phyloP scores from a whole-genome alignment of 1,140 invertebrate species.

The Drosophila chauvacae region DNA sequence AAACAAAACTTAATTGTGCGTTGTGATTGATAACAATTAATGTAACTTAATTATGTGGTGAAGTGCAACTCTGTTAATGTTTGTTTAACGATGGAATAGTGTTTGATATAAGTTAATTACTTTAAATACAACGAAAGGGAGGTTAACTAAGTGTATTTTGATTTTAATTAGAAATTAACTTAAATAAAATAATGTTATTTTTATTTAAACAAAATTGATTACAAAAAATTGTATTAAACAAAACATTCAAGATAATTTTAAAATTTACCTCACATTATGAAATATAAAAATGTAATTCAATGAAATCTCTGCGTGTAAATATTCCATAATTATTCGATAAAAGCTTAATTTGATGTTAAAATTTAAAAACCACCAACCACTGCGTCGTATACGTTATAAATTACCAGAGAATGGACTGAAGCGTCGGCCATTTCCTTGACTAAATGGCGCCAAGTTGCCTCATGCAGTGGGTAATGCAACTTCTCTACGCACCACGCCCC shows the following conservation, averaged over 20 bases:
- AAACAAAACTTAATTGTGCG: neutral
- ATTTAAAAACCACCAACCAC: neutral
- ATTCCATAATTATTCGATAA: neutral
- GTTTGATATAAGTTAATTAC: neutral
- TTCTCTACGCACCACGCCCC: slow-evolving; percentile 16
- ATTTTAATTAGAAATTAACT: neutral
- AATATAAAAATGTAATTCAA: neutral
- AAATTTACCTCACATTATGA: neutral
- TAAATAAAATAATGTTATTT: neutral
- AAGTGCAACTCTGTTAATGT: slow-evolving; percentile 4
- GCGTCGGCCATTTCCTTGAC: slow-evolving; percentile 5
- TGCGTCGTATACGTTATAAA: slow-evolving; percentile 38
- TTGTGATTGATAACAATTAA: neutral
- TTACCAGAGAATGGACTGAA: slow-evolving; percentile 1
- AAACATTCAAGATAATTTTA: neutral
- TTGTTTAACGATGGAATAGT: neutral
- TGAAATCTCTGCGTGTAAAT: neutral
- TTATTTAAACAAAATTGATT: neutral
- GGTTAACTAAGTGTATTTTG: neutral
- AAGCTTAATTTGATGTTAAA: neutral
- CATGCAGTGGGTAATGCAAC: slow-evolving; percentile 19
- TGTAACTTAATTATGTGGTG: neutral
- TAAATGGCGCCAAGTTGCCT: slow-evolving; percentile 19
- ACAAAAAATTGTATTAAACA: neutral
- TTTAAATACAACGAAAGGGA: no score